phyloP scores from a whole-genome alignment of 2,113 vertebrate species.

The Spheniscus mendiculus region DNA sequence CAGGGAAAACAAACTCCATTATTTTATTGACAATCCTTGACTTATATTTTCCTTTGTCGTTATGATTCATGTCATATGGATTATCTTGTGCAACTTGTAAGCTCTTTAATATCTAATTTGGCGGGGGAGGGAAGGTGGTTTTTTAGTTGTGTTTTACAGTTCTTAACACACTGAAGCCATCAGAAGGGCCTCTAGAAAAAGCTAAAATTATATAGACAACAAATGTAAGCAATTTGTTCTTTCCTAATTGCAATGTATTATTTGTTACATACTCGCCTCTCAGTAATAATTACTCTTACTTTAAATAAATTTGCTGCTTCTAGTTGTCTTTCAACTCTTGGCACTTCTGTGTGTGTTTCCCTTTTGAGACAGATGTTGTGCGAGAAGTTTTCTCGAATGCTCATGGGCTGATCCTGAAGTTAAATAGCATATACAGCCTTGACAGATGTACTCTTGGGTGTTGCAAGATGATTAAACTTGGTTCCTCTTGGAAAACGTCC shows the following conservation, averaged over 20 bases:
- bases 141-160: neutral
- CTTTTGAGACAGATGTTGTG: neutral
- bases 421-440: neutral
- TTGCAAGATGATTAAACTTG: neutral
- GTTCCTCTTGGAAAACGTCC: neutral
- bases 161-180: neutral
- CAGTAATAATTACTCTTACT: neutral
- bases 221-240: neutral
- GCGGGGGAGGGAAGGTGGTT: neutral
- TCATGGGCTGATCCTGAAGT: neutral
- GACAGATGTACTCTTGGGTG: neutral
- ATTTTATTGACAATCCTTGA: neutral
- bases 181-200: neutral
- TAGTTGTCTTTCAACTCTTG: neutral
- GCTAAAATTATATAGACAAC: neutral
- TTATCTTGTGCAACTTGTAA: neutral
- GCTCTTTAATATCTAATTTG: neutral
- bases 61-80: neutral
- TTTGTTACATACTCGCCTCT: neutral
- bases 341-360: neutral
- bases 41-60: neutral
- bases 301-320: neutral
- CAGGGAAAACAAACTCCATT: neutral
- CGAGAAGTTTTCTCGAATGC: neutral
- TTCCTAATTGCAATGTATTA: neutral